Percentiles rank a stretch among this genome's conserved stretches.
phyloP scores from a whole-genome alignment of 2,888 invertebrate species.

The Nemapogon koenigi region DNA sequence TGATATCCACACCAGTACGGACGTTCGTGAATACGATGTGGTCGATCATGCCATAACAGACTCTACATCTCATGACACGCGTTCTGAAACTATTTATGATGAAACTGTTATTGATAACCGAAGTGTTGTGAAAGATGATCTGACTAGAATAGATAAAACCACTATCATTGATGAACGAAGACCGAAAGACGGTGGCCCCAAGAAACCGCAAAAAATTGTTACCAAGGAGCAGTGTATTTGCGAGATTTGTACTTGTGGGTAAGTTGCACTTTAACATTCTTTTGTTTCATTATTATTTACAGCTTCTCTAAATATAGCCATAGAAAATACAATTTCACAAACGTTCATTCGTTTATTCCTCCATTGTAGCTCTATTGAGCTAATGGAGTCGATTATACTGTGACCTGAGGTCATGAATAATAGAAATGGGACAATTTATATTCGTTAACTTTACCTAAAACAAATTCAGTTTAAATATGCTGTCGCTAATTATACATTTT shows the following conservation, averaged over 20 bases:
- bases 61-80: slow-evolving; percentile 42
- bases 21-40: slow-evolving; percentile 53
- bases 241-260: slow-evolving; percentile 92
- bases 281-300: too few relatives aligned
- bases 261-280: too few relatives aligned
- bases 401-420: slow-evolving; percentile 3
- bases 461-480: too few relatives aligned
- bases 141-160: slow-evolving; percentile 38
- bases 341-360: too few relatives aligned
- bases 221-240: slow-evolving; percentile 86
- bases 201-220: slow-evolving; percentile 42
- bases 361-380: neutral
- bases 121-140: slow-evolving; percentile 54
- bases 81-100: slow-evolving; percentile 53
- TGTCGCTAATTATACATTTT: too few relatives aligned
- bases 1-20: slow-evolving; percentile 57
- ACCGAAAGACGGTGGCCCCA: slow-evolving; percentile 45
- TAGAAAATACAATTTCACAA: too few relatives aligned
- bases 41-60: slow-evolving; percentile 59
- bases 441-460: too few relatives aligned
- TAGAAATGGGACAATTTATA: too few relatives aligned
- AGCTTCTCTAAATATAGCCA: too few relatives aligned
- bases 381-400: slow-evolving; percentile 2
- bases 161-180: slow-evolving; percentile 44
- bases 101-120: slow-evolving; percentile 25